phyloP scores from a whole-genome alignment of 1,140 invertebrate species.

The Bicyclus anynana region DNA sequence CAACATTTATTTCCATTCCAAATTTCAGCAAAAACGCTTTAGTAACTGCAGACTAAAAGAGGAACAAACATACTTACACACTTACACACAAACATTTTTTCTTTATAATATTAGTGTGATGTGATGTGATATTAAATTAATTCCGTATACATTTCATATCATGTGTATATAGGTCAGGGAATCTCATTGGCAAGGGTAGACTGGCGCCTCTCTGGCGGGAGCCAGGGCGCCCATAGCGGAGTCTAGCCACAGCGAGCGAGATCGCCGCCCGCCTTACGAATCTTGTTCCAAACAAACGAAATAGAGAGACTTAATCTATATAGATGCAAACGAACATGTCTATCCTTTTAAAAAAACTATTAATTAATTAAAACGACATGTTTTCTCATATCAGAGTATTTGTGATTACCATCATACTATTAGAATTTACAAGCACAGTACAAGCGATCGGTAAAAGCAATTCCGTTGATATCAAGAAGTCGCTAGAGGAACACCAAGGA shows the following conservation, averaged over 20 bases:
- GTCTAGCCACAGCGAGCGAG: constrained; percentile 20
- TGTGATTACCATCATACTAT: constrained; percentile 10
- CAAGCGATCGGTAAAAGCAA: constrained; percentile 26
- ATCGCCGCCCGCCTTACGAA: constrained; percentile 11
- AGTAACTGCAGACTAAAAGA: too few species aligned
- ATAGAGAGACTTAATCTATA: too few species aligned
- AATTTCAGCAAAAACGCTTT: too few species aligned
- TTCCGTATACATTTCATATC: neutral
- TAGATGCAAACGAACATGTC: too few species aligned
- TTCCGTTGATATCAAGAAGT: constrained; percentile 43
- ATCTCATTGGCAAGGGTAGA: constrained; percentile 22
- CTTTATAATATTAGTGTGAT: too few species aligned
- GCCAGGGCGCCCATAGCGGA: constrained; percentile 12
- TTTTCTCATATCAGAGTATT: constrained; percentile 1
- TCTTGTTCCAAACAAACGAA: too few species aligned
- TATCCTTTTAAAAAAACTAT: neutral
- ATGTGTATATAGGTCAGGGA: constrained; percentile 18
- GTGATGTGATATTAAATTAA: too few species aligned
- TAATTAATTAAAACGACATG: neutral
- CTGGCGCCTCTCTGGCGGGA: constrained; percentile 33
- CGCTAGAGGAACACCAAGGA: constrained; percentile 45
- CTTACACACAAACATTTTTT: too few species aligned
- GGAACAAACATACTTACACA: too few species aligned
- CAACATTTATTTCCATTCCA: too few species aligned
- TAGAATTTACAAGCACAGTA: neutral